Evolutionary conservation across 2,113 vertebrate genomes (phyloP).

Genomic region (Apodemus sylvaticus): DNA sequence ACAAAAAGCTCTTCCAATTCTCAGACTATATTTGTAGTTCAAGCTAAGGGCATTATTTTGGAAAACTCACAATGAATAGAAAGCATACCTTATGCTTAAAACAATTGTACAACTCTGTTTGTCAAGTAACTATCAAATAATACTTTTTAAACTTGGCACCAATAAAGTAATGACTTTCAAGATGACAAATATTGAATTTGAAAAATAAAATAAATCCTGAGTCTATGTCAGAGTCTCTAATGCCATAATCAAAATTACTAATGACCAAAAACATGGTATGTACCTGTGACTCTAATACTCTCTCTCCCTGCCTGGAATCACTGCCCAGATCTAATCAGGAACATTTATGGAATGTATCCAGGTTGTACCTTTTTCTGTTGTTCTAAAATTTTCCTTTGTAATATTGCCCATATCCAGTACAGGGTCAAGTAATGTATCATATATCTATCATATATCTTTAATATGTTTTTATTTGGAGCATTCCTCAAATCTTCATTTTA

Average conservation of each 20-base stretch:
- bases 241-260: background rate
- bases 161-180: slow-evolving; percentile 35
- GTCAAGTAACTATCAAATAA: background rate
- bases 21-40: background rate
- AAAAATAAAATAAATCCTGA: background rate
- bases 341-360: background rate
- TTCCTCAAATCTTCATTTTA: slow-evolving; percentile 21
- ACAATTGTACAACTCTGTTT: background rate
- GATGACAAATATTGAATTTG: background rate
- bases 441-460: slow-evolving; percentile 29
- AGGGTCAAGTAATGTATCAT: background rate
- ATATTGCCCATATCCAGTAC: background rate
- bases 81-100: slow-evolving; percentile 3
- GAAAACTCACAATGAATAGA: background rate
- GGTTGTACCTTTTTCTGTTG: background rate
- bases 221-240: background rate
- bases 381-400: background rate
- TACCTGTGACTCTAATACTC: background rate
- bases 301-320: background rate
- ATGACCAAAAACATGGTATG: background rate
- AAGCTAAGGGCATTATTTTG: background rate
- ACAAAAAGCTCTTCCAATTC: background rate
- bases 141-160: slow-evolving; percentile 19
- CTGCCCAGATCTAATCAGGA: background rate
- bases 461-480: slow-evolving; percentile 12